Conservation (phyloP, 2,113 vertebrate species). For the Campylorhamphus procurvoides region DNA sequence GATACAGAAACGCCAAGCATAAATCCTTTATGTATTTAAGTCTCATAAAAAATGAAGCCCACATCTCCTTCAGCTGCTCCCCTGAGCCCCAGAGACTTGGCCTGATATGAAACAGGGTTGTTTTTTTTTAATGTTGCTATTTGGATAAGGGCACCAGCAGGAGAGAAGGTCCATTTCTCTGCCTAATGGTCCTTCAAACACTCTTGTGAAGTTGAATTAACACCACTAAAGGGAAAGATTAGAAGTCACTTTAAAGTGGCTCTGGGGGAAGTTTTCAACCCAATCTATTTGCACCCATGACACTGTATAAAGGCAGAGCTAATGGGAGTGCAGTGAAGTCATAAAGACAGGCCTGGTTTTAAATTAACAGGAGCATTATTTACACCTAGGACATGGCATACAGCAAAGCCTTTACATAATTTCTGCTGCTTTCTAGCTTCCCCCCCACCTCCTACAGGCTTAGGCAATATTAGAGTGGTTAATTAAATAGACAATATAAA, state of each 20-base stretch:
- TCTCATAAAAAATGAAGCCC: background rate
- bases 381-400: background rate
- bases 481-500: background rate
- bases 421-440: background rate
- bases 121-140: background rate
- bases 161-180: constrained; percentile 58
- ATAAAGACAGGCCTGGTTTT: constrained; percentile 35
- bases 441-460: background rate
- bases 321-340: constrained; percentile 40
- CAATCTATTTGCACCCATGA: constrained; percentile 33
- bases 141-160: constrained; percentile 38
- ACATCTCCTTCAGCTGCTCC: background rate
- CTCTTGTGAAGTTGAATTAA: constrained; percentile 44
- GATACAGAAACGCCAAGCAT: background rate
- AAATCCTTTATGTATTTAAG: background rate
- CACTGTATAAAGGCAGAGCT: constrained; percentile 13
- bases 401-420: background rate
- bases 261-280: constrained; percentile 35
- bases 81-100: background rate
- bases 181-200: constrained; percentile 59
- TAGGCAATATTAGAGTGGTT: background rate
- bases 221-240: constrained; percentile 60
- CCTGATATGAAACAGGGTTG: background rate
- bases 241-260: constrained; percentile 41
- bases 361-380: constrained; percentile 59